Conservation (phyloP, 2,113 vertebrate genomes). For the Lepidothrix coronata region DNA sequence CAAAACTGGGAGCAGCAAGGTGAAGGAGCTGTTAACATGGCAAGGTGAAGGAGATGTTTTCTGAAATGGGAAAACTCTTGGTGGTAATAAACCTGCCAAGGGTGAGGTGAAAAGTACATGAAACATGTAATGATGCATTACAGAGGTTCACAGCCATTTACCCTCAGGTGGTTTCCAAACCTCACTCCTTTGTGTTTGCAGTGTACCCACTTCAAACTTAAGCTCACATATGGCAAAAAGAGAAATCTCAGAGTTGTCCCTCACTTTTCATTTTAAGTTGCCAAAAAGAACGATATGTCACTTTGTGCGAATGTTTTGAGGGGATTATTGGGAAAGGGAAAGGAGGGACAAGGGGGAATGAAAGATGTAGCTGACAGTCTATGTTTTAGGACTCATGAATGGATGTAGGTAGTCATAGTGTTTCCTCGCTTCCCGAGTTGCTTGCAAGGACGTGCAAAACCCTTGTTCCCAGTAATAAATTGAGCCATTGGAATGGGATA, state of each 20-base stretch:
- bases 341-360: not conserved
- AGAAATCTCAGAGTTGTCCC: not conserved
- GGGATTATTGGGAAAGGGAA: not conserved
- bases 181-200: not conserved
- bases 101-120: not conserved
- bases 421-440: not conserved
- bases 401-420: not conserved
- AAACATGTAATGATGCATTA: not conserved
- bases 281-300: not conserved
- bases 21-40: not conserved
- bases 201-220: not conserved
- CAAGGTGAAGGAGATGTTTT: not conserved
- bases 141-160: not conserved
- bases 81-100: not conserved
- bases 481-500: not conserved
- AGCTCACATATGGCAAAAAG: not conserved
- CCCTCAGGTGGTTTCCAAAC: not conserved
- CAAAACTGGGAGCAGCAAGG: not conserved
- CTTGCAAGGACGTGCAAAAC: rapidly evolving
- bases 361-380: not conserved
- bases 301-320: not conserved
- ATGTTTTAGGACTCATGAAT: rapidly evolving
- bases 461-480: not conserved
- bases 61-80: not conserved
- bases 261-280: not conserved